A percentile compares a stretch with the other conserved stretches of the same genome.
phyloP scores from a whole-genome alignment of 2,888 invertebrate species.

The Cistogaster globosa region DNA sequence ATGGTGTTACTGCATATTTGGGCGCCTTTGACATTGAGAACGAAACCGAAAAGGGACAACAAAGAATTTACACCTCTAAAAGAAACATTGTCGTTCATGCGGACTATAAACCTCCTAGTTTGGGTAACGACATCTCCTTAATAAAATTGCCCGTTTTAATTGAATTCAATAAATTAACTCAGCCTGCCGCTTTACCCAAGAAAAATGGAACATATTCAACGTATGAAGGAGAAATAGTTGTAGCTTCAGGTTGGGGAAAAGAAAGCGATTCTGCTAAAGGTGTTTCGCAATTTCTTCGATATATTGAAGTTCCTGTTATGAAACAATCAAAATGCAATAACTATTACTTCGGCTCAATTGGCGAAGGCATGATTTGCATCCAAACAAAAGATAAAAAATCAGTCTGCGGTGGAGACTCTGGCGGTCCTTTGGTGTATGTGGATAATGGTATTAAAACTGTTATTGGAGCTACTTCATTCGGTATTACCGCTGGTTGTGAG shows the following conservation, averaged over 20 bases:
- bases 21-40: slow-evolving; percentile 73
- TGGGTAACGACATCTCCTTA: slow-evolving; percentile 77
- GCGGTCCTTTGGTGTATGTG: slow-evolving; percentile 78
- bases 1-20: slow-evolving; percentile 72
- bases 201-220: slow-evolving; percentile 63
- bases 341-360: slow-evolving; percentile 72
- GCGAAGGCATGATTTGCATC: slow-evolving; percentile 80
- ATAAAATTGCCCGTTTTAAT: slow-evolving; percentile 74
- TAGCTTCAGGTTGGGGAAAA: slow-evolving; percentile 76
- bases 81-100: slow-evolving; percentile 73
- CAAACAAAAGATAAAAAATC: slow-evolving; percentile 79
- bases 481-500: slow-evolving; percentile 79
- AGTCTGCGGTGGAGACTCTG: slow-evolving; percentile 81
- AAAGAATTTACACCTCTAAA: slow-evolving; percentile 68
- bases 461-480: slow-evolving; percentile 80
- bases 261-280: slow-evolving; percentile 72
- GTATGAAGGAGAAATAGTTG: slow-evolving; percentile 72
- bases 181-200: slow-evolving; percentile 74
- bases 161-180: slow-evolving; percentile 73
- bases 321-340: slow-evolving; percentile 72
- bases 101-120: slow-evolving; percentile 63
- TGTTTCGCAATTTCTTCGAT: slow-evolving; percentile 74
- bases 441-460: slow-evolving; percentile 73
- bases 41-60: slow-evolving; percentile 71
- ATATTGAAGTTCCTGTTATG: slow-evolving; percentile 75